Conservation (phyloP, 2,113 vertebrate genomes). For the Diglossa brunneiventris region DNA sequence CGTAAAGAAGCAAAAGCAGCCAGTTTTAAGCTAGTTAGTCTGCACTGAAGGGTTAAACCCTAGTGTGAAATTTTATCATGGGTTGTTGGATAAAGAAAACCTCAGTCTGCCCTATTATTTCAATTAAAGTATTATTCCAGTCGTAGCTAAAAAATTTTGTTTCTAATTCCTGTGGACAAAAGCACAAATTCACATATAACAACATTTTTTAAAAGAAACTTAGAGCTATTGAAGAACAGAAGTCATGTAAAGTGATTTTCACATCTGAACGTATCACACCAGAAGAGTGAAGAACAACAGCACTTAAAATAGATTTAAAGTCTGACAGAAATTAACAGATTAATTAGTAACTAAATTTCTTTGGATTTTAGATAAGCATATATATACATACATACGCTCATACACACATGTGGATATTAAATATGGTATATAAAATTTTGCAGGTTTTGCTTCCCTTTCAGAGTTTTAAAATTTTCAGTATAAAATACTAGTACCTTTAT, state of each 20-base stretch:
- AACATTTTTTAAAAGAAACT: neutral
- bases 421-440: neutral
- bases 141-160: neutral
- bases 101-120: neutral
- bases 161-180: neutral
- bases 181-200: neutral
- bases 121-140: neutral
- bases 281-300: conserved; percentile 58
- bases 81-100: neutral
- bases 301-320: conserved; percentile 25
- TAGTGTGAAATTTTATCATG: neutral
- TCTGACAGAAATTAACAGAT: conserved; percentile 16
- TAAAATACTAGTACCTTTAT: neutral
- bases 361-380: conserved; percentile 8
- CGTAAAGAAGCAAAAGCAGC: neutral
- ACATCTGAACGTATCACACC: conserved; percentile 38
- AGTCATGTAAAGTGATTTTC: conserved; percentile 38
- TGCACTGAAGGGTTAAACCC: neutral
- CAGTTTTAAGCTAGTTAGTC: neutral
- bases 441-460: neutral
- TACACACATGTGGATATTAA: neutral
- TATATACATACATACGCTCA: neutral
- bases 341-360: neutral
- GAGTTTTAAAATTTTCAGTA: neutral
- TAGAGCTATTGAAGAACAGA: conserved; percentile 31